Base-by-base conservation (phyloP, 2,797 vertebrate genomes). In the Vespertilio murinus region DNA sequence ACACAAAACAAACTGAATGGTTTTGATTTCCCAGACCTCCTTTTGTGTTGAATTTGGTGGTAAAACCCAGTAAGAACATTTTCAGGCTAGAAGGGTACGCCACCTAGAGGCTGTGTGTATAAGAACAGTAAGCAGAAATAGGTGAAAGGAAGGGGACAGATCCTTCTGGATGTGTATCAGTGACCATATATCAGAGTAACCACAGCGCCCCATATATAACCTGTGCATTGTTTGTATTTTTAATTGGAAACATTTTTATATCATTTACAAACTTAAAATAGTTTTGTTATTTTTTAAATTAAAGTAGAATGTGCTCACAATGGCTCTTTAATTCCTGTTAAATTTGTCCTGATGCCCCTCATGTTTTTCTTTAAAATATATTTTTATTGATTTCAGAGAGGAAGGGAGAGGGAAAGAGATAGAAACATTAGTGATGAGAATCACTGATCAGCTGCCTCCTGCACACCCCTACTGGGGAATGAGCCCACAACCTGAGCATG, bases 101-200 rank as follows among this genome's bases (percentile, higher is more conserved):
- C 97, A 93, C 87, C 96, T 97, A 90, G 93, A 96, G 95, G 95
- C 45, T 83, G 4, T 20, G 7, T 91, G 14, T 67, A 14, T 87
- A 69, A 87, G 74, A 95, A 85, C 83, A 88, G 73, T 70, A 83
- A 75, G 35, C 69, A 7, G 84, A 71, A 84, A 28, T 30, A 42
- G 33, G 9, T n/a, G 14, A 38, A 20, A 61, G 30, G 40, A 20
- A 61, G 30, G 40, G 45, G 33, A 64, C 14, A 12, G 7, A 73
- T 33, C 28, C 11, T 64, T 25, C 5, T 28, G 28, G 45, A 23
- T 70, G 22, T 64, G 2, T 79, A 12, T 75, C 35, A 56, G 35
- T n/a, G 61, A 77, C 38, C 47, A 35, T 52, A 8, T 70, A 8
- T 88, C 14, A 18, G 8, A 88, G 45, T 80, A 59, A 83, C 49